Conservation (phyloP, 2,797 vertebrate species). For the Coilia nasus region DNA sequence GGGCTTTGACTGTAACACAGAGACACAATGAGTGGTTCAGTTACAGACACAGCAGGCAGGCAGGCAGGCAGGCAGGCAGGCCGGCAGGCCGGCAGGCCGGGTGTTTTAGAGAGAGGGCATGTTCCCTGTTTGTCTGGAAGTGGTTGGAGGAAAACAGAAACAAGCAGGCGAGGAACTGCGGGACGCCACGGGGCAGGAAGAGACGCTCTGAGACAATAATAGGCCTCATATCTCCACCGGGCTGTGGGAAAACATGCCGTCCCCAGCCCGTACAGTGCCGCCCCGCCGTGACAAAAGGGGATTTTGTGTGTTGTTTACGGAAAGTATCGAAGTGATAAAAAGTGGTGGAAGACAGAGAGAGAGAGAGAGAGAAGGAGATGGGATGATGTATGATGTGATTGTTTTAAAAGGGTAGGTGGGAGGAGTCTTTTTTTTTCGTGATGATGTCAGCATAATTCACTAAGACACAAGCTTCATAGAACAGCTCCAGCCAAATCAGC, state of each 20-base stretch:
- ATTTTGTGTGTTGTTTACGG: conserved; percentile 21
- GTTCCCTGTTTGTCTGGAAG: conserved; percentile 16
- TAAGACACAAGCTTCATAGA: too few relatives aligned
- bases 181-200: conserved; percentile 12
- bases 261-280: background rate
- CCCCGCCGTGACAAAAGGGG: background rate
- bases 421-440: background rate
- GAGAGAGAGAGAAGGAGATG: background rate
- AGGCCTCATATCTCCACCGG: background rate
- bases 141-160: conserved; percentile 18
- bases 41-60: background rate
- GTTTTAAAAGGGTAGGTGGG: background rate
- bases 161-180: background rate
- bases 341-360: background rate
- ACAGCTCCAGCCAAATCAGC: too few relatives aligned
- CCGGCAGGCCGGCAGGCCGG: background rate
- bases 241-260: conserved; percentile 2
- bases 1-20: background rate
- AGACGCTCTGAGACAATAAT: conserved; percentile 11
- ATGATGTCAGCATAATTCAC: too few relatives aligned
- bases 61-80: background rate
- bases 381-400: conserved; percentile 19
- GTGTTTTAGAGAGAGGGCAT: background rate
- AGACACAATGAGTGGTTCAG: background rate
- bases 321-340: conserved; percentile 20